Evolutionary conservation across 2,888 invertebrate species (phyloP).

Genomic region (Ornithoptera alexandrae): DNA sequence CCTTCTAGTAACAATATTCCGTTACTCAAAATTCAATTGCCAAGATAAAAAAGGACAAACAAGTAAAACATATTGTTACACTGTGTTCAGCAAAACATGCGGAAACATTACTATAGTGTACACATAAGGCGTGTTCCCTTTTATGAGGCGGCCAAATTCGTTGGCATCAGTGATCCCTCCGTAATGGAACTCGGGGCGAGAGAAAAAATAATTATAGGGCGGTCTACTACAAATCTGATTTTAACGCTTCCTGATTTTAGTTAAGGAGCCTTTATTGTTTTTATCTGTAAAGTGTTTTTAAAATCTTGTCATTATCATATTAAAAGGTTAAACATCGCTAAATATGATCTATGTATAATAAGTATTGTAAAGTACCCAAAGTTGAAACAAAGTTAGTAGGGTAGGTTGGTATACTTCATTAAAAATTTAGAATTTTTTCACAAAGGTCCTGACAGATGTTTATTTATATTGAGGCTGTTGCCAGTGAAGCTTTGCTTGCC

Average conservation of each 20-base stretch:
- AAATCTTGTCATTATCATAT: background rate
- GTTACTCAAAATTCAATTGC: no score
- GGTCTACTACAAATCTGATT: conserved; percentile 52
- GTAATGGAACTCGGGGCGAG: conserved; percentile 57
- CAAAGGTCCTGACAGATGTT: no score
- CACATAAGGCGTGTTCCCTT: conserved; percentile 59
- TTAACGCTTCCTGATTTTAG: conserved; percentile 36
- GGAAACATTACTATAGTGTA: conserved; percentile 53
- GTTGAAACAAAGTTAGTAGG: no score
- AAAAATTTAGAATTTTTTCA: no score
- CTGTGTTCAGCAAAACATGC: conserved; percentile 48
- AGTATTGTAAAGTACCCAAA: no score
- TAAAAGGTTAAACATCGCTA: no score
- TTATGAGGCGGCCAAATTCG: conserved; percentile 50
- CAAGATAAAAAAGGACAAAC: background rate
- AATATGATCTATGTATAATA: no score
- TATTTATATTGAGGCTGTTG: no score
- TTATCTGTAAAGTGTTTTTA: conserved; percentile 7
- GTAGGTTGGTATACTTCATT: no score
- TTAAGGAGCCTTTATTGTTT: conserved; percentile 30
- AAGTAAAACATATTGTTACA: conserved; percentile 52
- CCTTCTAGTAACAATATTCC: no score
- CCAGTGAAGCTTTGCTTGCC: no score
- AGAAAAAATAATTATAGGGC: conserved; percentile 57
- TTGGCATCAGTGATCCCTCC: conserved; percentile 54